Evolutionary conservation across 92 coral and sea anemone genomes (phyloP).

Genomic region (Porites lobata): DNA sequence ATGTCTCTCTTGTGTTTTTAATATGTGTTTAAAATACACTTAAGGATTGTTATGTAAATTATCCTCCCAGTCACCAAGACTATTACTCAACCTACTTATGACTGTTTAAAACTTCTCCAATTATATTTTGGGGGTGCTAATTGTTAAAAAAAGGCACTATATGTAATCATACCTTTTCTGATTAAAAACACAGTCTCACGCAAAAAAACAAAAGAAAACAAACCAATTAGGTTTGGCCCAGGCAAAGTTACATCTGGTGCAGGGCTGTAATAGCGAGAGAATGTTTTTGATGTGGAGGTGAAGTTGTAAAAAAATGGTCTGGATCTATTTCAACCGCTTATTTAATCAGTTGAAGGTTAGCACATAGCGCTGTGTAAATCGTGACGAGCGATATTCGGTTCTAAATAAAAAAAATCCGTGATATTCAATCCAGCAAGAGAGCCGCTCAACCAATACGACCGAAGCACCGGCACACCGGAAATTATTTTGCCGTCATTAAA

Average conservation of each 20-base stretch:
- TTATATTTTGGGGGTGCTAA: not conserved
- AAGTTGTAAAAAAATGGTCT: not conserved
- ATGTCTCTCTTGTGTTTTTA: not conserved
- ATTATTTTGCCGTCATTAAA: not conserved
- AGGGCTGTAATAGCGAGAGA: too few species aligned
- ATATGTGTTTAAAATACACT: not conserved
- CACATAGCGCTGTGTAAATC: slow-evolving; percentile 2
- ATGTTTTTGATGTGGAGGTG: not conserved
- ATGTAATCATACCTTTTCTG: too few species aligned
- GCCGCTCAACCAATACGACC: slow-evolving; percentile 29
- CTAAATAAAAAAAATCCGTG: not conserved
- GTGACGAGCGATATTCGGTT: slow-evolving; percentile 37
- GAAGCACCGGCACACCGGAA: not conserved
- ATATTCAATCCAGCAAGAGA: slow-evolving; percentile 12
- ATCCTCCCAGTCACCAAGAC: not conserved
- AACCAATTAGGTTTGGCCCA: too few species aligned
- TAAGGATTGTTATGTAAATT: not conserved
- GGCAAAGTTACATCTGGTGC: too few species aligned
- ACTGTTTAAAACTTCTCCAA: too few species aligned
- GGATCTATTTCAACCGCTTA: slow-evolving; percentile 29
- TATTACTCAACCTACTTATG: not conserved
- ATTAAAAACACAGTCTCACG: too few species aligned
- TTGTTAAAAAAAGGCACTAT: too few species aligned
- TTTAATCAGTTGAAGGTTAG: not conserved
- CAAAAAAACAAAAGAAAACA: too few species aligned